Conservation (phyloP, 2,888 invertebrate species). For the Noctua comes region DNA sequence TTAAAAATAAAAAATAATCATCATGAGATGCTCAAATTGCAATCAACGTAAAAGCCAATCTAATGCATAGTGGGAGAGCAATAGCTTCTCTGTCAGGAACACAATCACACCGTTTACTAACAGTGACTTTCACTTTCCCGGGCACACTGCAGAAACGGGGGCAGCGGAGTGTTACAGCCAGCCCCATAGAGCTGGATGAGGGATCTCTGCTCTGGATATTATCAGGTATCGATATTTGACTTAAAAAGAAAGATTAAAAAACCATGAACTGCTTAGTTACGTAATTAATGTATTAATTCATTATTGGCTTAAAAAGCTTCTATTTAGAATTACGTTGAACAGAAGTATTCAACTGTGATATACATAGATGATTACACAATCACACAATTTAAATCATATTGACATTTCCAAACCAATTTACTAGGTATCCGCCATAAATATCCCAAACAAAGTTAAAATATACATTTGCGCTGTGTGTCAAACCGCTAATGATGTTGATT, state of each 20-base stretch:
- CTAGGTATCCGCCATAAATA: neutral
- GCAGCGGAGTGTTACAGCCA: conserved; percentile 70
- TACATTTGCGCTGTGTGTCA: neutral
- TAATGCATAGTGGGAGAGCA: conserved; percentile 25
- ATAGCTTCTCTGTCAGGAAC: conserved; percentile 57
- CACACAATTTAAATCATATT: neutral
- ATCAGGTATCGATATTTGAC: conserved; percentile 42
- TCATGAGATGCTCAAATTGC: no score
- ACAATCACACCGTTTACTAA: conserved; percentile 68
- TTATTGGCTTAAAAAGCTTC: neutral
- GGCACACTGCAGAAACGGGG: conserved; percentile 70
- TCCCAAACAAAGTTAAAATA: neutral
- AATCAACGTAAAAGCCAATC: conserved; percentile 46
- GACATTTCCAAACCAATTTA: neutral
- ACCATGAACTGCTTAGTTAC: neutral
- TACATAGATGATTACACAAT: conserved; percentile 21
- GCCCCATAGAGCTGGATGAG: conserved; percentile 46
- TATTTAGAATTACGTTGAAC: neutral
- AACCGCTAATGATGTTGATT: neutral
- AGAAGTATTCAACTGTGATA: neutral
- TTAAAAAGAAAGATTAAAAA: neutral
- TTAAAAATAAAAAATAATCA: neutral
- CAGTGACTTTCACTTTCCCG: conserved; percentile 74
- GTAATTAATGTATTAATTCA: neutral
- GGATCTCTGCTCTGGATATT: conserved; percentile 25